Conservation (phyloP, 2,797 vertebrate species). For the Limosa lapponica region DNA sequence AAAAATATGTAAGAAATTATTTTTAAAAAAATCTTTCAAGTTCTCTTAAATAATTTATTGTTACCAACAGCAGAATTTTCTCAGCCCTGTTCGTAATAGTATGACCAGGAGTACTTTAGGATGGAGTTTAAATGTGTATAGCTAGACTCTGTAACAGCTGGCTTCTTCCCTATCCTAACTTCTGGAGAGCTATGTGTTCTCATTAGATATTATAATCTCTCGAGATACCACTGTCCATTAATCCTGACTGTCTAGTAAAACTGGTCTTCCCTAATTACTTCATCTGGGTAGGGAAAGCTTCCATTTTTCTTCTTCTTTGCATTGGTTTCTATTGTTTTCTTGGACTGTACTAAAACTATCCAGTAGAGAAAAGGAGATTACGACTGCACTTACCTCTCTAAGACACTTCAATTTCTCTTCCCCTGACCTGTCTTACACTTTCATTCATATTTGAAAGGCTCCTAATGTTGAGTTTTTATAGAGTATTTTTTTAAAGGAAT, state of each 20-base stretch:
- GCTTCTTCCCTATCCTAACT: neutral
- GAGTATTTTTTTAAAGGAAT: neutral
- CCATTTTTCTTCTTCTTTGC: neutral
- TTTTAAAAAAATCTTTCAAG: neutral
- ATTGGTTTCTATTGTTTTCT: neutral
- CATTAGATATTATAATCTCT: constrained; percentile 30
- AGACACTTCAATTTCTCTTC: neutral
- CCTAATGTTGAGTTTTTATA: neutral
- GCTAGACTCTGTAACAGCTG: neutral
- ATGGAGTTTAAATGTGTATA: neutral
- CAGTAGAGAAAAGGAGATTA: neutral
- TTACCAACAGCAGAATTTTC: neutral
- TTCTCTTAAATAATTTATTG: neutral
- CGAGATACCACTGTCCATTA: neutral
- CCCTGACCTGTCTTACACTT: neutral
- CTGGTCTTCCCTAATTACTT: constrained; percentile 40
- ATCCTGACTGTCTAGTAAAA: neutral
- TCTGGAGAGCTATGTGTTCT: neutral
- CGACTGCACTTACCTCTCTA: neutral
- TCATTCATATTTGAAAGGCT: neutral
- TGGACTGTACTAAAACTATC: neutral
- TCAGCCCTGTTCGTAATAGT: neutral
- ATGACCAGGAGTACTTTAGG: neutral
- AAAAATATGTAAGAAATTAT: neutral
- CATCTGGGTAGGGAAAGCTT: neutral